Conservation (phyloP, 1,140 invertebrate species). For the Battus philenor region DNA sequence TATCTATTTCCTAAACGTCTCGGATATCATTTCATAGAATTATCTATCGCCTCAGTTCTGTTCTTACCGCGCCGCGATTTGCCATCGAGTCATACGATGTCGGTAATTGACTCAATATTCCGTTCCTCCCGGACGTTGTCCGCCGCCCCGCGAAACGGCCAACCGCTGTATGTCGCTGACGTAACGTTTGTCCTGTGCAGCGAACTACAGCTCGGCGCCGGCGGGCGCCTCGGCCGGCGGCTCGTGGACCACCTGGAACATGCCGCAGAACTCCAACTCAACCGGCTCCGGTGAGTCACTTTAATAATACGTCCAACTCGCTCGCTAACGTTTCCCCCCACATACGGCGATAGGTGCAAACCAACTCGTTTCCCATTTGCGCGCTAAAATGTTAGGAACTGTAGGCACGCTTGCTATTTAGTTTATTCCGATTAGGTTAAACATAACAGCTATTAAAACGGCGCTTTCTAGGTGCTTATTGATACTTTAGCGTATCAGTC, state of each 20-base stretch:
- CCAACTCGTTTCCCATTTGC: no score
- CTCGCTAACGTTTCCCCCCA: not conserved
- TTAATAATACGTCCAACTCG: not conserved
- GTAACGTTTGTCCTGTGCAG: slow-evolving; percentile 43
- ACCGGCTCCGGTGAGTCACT: slow-evolving; percentile 64
- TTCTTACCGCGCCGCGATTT: not conserved
- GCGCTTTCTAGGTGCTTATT: no score
- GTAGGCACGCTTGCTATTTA: no score
- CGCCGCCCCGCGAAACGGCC: not conserved
- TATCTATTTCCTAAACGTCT: no score
- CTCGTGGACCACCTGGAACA: slow-evolving; percentile 74
- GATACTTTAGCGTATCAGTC: no score
- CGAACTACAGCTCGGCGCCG: slow-evolving; percentile 70
- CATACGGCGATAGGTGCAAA: not conserved
- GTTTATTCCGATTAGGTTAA: no score
- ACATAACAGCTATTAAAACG: no score
- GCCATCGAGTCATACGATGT: not conserved
- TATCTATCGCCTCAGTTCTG: not conserved
- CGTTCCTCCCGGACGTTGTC: not conserved
- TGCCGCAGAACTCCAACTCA: slow-evolving; percentile 73
- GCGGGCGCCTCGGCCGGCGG: slow-evolving; percentile 69
- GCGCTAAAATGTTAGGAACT: no score
- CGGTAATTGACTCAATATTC: not conserved
- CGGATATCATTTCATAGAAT: no score
- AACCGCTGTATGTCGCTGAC: slow-evolving; percentile 13